phyloP scores from a whole-genome alignment of 2,888 invertebrate genomes.

The Drosophila antonietae region DNA sequence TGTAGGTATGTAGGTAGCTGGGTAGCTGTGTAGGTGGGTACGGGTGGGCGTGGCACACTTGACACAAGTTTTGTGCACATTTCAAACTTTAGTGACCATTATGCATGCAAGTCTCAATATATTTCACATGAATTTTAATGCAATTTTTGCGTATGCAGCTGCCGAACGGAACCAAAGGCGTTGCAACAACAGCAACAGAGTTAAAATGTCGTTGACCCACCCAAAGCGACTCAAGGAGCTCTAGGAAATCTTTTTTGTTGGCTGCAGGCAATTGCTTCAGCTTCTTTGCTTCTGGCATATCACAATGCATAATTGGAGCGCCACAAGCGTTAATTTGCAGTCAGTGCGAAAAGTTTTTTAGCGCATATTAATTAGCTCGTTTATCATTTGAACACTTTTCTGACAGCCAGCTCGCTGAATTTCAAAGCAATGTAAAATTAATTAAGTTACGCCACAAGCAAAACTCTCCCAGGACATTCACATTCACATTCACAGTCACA shows the following conservation, averaged over 20 bases:
- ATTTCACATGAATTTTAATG: conserved; percentile 78
- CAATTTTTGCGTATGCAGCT: conserved; percentile 48
- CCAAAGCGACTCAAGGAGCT: conserved; percentile 5
- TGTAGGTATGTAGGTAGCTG: background rate
- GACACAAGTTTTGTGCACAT: conserved; percentile 64
- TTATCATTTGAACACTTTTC: conserved; percentile 74
- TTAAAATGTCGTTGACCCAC: conserved; percentile 55
- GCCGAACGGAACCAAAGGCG: background rate
- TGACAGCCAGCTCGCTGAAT: conserved; percentile 55
- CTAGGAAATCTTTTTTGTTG: background rate
- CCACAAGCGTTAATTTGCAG: conserved; percentile 44
- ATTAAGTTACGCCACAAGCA: conserved; percentile 72
- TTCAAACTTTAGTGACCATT: conserved; percentile 75
- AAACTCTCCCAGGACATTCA: conserved; percentile 37
- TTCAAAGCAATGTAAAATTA: conserved; percentile 73
- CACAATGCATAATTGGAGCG: conserved; percentile 67
- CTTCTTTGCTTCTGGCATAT: conserved; percentile 39
- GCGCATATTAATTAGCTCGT: conserved; percentile 78
- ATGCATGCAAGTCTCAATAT: conserved; percentile 78
- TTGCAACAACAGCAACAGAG: background rate
- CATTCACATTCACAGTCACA: conserved; percentile 14
- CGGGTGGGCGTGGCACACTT: conserved; percentile 53
- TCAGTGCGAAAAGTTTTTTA: conserved; percentile 48
- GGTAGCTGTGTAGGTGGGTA: background rate
- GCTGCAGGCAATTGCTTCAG: background rate